A percentile compares a stretch with the other conserved stretches of the same genome.
Conservation (phyloP, 2,797 vertebrate genomes). For the Eremophila alpestris region DNA sequence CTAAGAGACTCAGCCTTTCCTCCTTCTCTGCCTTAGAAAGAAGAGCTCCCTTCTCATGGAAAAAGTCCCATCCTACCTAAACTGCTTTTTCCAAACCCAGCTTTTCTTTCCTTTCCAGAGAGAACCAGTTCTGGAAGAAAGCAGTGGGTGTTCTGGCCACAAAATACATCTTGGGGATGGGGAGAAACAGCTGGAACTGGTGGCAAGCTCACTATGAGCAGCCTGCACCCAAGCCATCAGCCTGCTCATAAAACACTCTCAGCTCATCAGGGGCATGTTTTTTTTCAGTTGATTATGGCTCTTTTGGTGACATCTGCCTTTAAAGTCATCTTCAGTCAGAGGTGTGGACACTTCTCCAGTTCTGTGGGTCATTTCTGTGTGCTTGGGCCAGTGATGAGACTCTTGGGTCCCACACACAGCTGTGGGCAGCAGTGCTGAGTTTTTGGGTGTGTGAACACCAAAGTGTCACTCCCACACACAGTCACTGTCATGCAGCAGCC, state of each 20-base stretch:
- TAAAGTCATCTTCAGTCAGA: neutral
- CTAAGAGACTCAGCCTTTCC: neutral
- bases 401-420: neutral
- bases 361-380: neutral
- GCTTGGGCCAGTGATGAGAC: neutral
- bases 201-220: neutral
- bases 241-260: neutral
- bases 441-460: slow-evolving; percentile 5
- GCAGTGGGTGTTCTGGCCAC: neutral
- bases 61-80: neutral
- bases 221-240: neutral
- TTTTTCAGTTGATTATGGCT: neutral
- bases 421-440: neutral
- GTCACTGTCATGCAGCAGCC: neutral
- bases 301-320: neutral
- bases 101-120: neutral
- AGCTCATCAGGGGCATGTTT: rapidly evolving
- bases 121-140: neutral
- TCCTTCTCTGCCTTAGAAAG: neutral
- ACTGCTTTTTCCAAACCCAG: neutral
- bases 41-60: neutral
- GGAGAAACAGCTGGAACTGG: neutral
- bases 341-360: neutral
- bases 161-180: neutral
- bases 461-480: neutral